Evolutionary conservation across 2,113 vertebrate genomes (phyloP), one percentile per base, ranked within the genome.

Genomic region (Phoenicopterus ruber): DNA sequence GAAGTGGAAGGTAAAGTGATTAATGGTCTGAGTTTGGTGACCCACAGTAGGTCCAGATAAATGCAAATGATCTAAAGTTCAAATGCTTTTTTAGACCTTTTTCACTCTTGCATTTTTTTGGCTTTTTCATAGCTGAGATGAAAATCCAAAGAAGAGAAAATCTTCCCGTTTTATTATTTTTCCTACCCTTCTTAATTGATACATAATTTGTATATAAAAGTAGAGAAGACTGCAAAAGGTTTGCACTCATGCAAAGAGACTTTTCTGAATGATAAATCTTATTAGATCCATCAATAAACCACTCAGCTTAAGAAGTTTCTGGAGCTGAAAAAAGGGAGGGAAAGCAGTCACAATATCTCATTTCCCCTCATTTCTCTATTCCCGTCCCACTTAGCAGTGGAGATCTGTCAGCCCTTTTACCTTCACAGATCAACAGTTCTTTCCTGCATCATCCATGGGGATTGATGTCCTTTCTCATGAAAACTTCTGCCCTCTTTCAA

Each of bases 381-480:
- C n/a, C 5, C 0, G 1, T 36, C 13, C 7, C 24, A 50, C 34
- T 52, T 17, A 52, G 4, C 10, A 36, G 14, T 26, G 9, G 52
- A 74, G 11, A 55, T 47, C 12, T 46, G 8, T 42, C 69, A 74
- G 52, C 3, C 1, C 2, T 32, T 79, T 82, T 67, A 10, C 34
- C 7, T 73, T 77, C 17, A 55, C 22, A 47, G 50, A 9, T 24
- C 8, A 7, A 42, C 10, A 59, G 7, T 24, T 63, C n/a, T 52
- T 47, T 86, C 57, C 54, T 77, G 9, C 12, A 28, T 50, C 8
- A 44, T 47, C 28, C 20, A 19, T 59, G 17, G 2, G 52, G 6
- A 6, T 25, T 25, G 10, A 36, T 55, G 8, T 65, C 7, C 5
- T 76, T 79, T 74, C 22, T 73, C 6, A 24, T 32, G 22, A 12